Conservation (phyloP, 1,140 invertebrate genomes). For the Adoxophyes honmai region DNA sequence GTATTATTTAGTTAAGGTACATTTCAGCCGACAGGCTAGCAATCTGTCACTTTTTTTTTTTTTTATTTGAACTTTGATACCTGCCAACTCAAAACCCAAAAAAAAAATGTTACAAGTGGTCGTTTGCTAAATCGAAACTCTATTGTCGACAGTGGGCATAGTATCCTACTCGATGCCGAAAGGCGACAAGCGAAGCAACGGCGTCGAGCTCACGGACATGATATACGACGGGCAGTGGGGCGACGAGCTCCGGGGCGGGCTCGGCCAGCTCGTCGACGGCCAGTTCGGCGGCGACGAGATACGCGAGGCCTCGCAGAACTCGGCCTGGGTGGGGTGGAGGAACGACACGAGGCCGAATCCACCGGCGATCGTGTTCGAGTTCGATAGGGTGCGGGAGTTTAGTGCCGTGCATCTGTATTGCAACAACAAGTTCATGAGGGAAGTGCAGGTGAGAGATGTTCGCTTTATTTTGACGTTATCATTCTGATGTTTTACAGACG, state of each 20-base stretch:
- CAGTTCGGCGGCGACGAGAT: constrained; percentile 63
- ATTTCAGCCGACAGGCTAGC: no score
- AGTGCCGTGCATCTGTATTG: constrained; percentile 89
- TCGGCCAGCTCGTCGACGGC: constrained; percentile 96
- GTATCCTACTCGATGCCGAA: constrained; percentile 90
- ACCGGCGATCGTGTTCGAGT: constrained; percentile 90
- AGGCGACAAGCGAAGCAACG: constrained; percentile 87
- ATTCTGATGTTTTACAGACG: no score
- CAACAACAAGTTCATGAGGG: constrained; percentile 89
- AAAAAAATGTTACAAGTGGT: no score
- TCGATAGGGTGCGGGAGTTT: constrained; percentile 92
- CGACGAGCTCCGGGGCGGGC: constrained; percentile 84
- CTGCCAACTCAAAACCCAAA: no score
- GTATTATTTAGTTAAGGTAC: no score
- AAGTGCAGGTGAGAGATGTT: constrained; percentile 85
- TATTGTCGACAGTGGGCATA: constrained; percentile 83
- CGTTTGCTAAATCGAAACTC: no score
- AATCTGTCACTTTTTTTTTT: no score
- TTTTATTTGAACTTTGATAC: no score
- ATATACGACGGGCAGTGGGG: constrained; percentile 94
- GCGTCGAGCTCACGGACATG: constrained; percentile 92
- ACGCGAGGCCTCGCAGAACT: constrained; percentile 83
- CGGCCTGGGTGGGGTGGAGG: constrained; percentile 94
- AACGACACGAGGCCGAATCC: constrained; percentile 85
- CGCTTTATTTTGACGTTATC: no score